Evolutionary conservation across 1,140 invertebrate genomes (phyloP).

Genomic region (Drosophila nasuta): DNA sequence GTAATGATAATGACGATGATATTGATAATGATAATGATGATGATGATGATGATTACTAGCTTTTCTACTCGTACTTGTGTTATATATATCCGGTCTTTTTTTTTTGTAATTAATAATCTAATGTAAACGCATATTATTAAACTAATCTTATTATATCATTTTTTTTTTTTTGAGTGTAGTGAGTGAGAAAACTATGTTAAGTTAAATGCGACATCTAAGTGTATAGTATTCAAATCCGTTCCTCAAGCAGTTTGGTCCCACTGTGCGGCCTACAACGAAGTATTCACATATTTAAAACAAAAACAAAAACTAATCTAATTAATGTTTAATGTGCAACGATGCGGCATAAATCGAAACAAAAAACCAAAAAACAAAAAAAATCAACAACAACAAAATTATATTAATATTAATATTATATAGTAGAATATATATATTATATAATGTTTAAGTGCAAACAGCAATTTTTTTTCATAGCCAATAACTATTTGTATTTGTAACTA

Average conservation of each 20-base stretch:
- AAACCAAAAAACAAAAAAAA: too few relatives aligned
- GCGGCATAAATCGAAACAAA: too few relatives aligned
- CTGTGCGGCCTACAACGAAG: conserved; percentile 70
- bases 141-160: conserved; percentile 6
- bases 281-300: conserved; percentile 69
- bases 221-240: conserved; percentile 79
- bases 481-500: conserved; percentile 59
- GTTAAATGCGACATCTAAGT: conserved; percentile 64
- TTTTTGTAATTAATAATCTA: conserved; percentile 10
- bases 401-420: conserved; percentile 21
- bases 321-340: too few relatives aligned
- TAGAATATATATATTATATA: conserved; percentile 64
- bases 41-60: conserved; percentile 38
- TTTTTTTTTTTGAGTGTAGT: conserved; percentile 24
- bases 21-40: background rate
- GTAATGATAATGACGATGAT: conserved; percentile 13
- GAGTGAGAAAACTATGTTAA: conserved; percentile 26
- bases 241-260: conserved; percentile 46
- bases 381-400: background rate
- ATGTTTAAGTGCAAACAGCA: conserved; percentile 59
- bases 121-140: conserved; percentile 16
- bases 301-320: background rate
- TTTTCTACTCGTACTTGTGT: conserved; percentile 70
- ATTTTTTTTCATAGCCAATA: conserved; percentile 78
- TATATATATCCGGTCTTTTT: conserved; percentile 51